Percentiles rank a stretch among this genome's conserved stretches.
These are phyloP conservation scores for Hydroisotoma schaefferi DNA, from an alignment of 2,888 invertebrate species.

Conservation along the genomic window DNA sequence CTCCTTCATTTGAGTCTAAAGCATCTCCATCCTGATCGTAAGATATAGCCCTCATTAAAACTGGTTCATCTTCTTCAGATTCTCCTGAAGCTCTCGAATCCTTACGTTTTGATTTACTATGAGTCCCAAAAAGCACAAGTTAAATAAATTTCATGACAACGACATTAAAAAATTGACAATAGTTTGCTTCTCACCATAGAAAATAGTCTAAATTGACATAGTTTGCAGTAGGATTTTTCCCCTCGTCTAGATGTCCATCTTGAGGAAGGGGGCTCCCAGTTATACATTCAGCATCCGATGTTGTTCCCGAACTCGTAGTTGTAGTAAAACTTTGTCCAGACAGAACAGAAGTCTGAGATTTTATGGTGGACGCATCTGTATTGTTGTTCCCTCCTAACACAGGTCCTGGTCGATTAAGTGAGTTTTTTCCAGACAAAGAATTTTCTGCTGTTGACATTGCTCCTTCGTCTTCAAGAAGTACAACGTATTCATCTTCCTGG, in stretches of 20 bases:
- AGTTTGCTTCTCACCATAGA: conserved; percentile 75
- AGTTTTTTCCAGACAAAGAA: conserved; percentile 32
- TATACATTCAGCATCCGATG: conserved; percentile 49
- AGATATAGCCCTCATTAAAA: conserved; percentile 61
- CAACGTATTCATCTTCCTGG: conserved; percentile 67
- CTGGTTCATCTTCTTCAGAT: conserved; percentile 52
- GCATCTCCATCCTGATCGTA: conserved; percentile 55
- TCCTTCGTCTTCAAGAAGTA: conserved; percentile 54
- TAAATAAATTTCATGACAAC: background rate
- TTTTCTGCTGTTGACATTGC: conserved; percentile 32
- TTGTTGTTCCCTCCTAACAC: conserved; percentile 8
- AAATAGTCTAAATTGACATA: conserved; percentile 92
- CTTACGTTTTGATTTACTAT: conserved; percentile 45
- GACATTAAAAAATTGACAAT: background rate
- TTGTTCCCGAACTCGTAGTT: conserved; percentile 49
- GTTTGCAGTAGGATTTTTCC: conserved; percentile 61
- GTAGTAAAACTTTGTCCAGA: conserved; percentile 49
- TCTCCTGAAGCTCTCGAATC: conserved; percentile 47
- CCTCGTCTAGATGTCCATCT: conserved; percentile 45
- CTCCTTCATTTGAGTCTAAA: conserved; percentile 51
- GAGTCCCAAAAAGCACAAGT: too few species aligned
- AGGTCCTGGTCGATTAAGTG: conserved; percentile 35
- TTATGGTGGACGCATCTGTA: conserved; percentile 38
- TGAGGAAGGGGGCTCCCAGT: conserved; percentile 47
- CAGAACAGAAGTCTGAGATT: conserved; percentile 49